A percentile compares a stretch with the other conserved stretches of the same genome.
Conservation (phyloP, 2,113 vertebrate genomes). For the Phocoena phocoena region DNA sequence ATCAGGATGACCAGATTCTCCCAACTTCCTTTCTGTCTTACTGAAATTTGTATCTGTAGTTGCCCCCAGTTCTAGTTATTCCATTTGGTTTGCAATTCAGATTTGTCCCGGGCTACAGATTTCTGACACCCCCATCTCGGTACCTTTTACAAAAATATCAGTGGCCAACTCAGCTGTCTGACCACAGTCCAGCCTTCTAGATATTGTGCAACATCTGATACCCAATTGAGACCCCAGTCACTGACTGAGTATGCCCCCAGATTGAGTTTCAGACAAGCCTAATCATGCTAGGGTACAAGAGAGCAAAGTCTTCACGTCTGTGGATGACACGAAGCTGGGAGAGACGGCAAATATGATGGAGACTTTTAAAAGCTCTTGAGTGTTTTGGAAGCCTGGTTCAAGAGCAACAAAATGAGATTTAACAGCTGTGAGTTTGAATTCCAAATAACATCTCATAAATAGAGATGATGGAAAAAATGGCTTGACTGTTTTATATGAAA, state of each 20-base stretch:
- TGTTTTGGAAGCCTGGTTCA: neutral
- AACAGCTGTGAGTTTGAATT: neutral
- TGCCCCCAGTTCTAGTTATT: neutral
- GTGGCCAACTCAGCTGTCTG: neutral
- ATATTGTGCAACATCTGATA: constrained; percentile 30
- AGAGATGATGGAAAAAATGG: neutral
- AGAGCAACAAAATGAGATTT: constrained; percentile 36
- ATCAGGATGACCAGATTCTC: neutral
- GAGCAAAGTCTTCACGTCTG: neutral
- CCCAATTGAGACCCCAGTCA: neutral
- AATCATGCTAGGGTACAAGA: neutral
- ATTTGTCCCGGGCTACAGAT: neutral
- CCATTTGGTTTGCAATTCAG: neutral
- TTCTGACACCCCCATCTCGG: neutral
- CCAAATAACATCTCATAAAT: neutral
- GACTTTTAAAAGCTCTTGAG: neutral
- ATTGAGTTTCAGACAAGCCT: neutral
- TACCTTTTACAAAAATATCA: neutral
- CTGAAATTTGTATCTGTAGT: neutral
- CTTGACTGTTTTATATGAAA: constrained; percentile 19
- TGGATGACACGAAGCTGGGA: neutral
- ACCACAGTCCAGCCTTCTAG: constrained; percentile 1
- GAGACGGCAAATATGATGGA: neutral
- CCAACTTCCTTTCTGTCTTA: neutral
- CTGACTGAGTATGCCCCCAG: neutral